Percentiles rank a stretch among this genome's conserved stretches.
Evolutionary conservation across 2,888 invertebrate genomes (phyloP).

Genomic region (Spicauda simplicius): DNA sequence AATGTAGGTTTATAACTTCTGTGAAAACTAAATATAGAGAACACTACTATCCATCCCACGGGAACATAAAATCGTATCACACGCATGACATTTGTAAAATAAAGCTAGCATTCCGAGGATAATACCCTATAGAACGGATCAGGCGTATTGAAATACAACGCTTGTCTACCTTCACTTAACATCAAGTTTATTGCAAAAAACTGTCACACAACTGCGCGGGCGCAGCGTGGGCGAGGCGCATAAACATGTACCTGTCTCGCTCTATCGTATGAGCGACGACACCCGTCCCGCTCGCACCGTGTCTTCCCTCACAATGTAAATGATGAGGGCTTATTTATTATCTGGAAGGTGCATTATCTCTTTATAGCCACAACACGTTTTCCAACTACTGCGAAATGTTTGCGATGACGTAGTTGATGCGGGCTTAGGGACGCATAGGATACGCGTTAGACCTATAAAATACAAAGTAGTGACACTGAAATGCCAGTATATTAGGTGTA

Average conservation of each 20-base stretch:
- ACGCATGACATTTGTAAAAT: conserved; percentile 30
- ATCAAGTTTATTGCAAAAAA: conserved; percentile 63
- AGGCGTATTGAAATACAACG: conserved; percentile 41
- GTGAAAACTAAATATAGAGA: conserved; percentile 5
- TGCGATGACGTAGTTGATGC: conserved; percentile 32
- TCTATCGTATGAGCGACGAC: conserved; percentile 38
- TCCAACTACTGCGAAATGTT: conserved; percentile 45
- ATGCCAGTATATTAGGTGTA: too few relatives aligned
- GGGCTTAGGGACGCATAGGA: conserved; percentile 2
- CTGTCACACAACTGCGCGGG: conserved; percentile 60
- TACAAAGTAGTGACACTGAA: too few relatives aligned
- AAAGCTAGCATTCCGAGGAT: conserved; percentile 31
- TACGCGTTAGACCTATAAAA: background rate
- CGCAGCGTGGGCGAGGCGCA: conserved; percentile 61
- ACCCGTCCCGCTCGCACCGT: conserved; percentile 23
- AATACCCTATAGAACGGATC: conserved; percentile 28
- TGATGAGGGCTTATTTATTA: conserved; percentile 70
- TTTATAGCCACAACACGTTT: conserved; percentile 40
- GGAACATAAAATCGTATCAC: conserved; percentile 26
- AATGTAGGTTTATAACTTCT: background rate
- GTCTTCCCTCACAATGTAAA: conserved; percentile 58
- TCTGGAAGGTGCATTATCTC: conserved; percentile 54
- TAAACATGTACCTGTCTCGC: conserved; percentile 58
- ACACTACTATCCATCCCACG: conserved; percentile 17
- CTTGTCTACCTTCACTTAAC: conserved; percentile 40